Conservation (phyloP, 2,113 vertebrate species). For the Cheilinus undulatus region DNA sequence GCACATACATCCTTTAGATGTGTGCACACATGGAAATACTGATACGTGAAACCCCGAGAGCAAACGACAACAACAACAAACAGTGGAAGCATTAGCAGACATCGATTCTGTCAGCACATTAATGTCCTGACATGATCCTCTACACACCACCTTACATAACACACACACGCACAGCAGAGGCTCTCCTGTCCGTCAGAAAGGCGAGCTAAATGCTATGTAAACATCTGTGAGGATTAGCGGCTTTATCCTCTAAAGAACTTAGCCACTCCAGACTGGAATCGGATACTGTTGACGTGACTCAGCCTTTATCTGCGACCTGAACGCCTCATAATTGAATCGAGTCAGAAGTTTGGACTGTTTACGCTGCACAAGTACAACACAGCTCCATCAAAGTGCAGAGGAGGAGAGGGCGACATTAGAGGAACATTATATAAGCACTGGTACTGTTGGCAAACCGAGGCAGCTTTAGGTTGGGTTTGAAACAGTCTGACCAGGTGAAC, state of each 20-base stretch:
- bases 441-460: neutral
- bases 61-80: conserved; percentile 9
- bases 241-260: conserved; percentile 45
- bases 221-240: conserved; percentile 62
- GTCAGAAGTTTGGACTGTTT: conserved; percentile 14
- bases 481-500: neutral
- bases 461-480: neutral
- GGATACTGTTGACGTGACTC: conserved; percentile 12
- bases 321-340: neutral
- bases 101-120: conserved; percentile 52
- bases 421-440: conserved; percentile 10
- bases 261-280: conserved; percentile 20
- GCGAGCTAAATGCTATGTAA: conserved; percentile 59
- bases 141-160: conserved; percentile 39
- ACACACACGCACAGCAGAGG: conserved; percentile 25
- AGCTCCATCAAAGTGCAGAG: conserved; percentile 1
- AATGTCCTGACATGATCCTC: conserved; percentile 46
- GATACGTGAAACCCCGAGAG: conserved; percentile 42
- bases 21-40: conserved; percentile 29
- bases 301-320: conserved; percentile 22
- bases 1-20: conserved; percentile 26
- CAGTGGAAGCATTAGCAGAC: conserved; percentile 47
- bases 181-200: conserved; percentile 2
- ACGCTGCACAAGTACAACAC: conserved; percentile 10
- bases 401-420: conserved; percentile 7